These are phyloP conservation scores for Tapirus indicus DNA, from an alignment of 2,797 vertebrate species.

Conservation along the genomic window DNA sequence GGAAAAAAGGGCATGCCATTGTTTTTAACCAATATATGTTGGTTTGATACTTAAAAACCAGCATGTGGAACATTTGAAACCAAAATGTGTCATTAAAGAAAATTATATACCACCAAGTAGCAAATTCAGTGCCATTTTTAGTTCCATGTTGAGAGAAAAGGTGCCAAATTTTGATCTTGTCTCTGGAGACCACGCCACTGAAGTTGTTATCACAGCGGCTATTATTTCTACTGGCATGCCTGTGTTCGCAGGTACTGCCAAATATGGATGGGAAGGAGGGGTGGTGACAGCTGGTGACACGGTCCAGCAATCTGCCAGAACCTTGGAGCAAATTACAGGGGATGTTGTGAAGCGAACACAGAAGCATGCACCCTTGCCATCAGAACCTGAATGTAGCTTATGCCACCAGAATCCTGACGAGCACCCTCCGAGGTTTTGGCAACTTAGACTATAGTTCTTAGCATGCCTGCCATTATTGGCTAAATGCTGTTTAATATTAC, in stretches of 20 bases:
- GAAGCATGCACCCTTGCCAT: slow-evolving; percentile 29
- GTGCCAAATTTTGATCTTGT: slow-evolving; percentile 65
- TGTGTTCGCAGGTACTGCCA: slow-evolving; percentile 46
- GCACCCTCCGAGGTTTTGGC: not conserved
- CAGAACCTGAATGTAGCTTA: not conserved
- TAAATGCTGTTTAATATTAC: slow-evolving; percentile 51
- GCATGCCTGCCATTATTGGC: slow-evolving; percentile 20
- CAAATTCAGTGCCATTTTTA: slow-evolving; percentile 61
- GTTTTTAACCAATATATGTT: slow-evolving; percentile 48
- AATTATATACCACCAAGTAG: slow-evolving; percentile 65
- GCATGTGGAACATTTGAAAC: slow-evolving; percentile 61
- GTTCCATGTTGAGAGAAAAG: slow-evolving; percentile 28
- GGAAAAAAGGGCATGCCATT: not conserved
- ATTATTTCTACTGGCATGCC: slow-evolving; percentile 59
- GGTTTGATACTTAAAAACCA: slow-evolving; percentile 44
- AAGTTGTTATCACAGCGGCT: slow-evolving; percentile 66
- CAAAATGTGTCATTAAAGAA: slow-evolving; percentile 72
- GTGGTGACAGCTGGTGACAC: slow-evolving; percentile 69
- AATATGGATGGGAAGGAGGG: slow-evolving; percentile 6
- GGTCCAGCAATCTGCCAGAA: slow-evolving; percentile 72
- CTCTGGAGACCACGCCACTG: slow-evolving; percentile 72
- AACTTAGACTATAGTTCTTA: not conserved
- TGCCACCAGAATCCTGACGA: slow-evolving; percentile 26
- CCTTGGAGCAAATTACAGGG: slow-evolving; percentile 57
- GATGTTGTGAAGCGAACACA: not conserved